Evolutionary conservation across 2,888 invertebrate genomes (phyloP).

Genomic region (Diploptera punctata): DNA sequence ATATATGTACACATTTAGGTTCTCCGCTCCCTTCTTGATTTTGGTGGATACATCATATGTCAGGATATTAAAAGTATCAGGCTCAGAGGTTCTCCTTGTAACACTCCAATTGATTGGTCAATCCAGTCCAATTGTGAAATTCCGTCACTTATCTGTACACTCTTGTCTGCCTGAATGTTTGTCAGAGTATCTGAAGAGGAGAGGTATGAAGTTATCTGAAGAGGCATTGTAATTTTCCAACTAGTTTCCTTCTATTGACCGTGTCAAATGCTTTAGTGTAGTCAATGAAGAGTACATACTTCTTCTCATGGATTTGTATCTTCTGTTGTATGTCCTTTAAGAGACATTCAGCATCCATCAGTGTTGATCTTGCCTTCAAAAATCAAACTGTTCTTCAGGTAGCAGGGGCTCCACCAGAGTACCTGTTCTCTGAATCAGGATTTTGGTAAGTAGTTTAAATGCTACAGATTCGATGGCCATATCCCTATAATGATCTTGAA

Average conservation of each 20-base stretch:
- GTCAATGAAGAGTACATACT: background rate
- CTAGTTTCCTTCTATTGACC: background rate
- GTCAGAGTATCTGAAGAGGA: background rate
- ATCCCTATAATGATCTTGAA: background rate
- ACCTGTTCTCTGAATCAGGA: background rate
- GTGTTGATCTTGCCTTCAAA: background rate
- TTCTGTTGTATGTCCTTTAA: background rate
- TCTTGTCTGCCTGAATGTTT: background rate
- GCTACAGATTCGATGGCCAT: conserved; percentile 4
- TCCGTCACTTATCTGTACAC: background rate
- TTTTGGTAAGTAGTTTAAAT: background rate
- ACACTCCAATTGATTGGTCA: background rate
- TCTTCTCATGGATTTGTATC: background rate
- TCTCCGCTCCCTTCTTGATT: too few species aligned
- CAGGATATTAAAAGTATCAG: too few species aligned
- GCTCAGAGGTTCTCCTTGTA: conserved; percentile 12
- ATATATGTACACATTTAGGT: too few species aligned
- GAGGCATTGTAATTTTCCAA: background rate
- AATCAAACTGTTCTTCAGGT: background rate
- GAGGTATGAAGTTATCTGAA: too few species aligned
- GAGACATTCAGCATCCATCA: background rate
- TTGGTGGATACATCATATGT: too few species aligned
- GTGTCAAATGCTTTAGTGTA: background rate
- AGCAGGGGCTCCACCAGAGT: background rate
- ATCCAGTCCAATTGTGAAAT: conserved; percentile 3